These are phyloP conservation scores for Mus musculus DNA, from an alignment of 2,113 vertebrate genomes.

Conservation along the genomic window GRCm39 chr2:62837501-62838000, in stretches of 20 bases:
- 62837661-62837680: neutral
- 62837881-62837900: neutral
- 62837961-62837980: neutral
- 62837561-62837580: neutral
- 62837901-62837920: neutral
- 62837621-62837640: neutral
- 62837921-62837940: neutral
- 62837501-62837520: neutral
- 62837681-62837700: neutral
- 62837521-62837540: neutral
- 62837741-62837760: neutral
- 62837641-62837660: neutral
- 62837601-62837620: neutral
- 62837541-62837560: neutral
- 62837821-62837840: neutral
- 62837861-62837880: neutral
- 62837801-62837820: neutral
- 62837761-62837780: neutral
- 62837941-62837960: neutral
- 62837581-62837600: neutral
- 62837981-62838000: neutral
- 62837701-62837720: neutral
- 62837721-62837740: neutral
- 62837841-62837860: neutral
- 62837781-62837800: neutral